A percentile compares a stretch with the other conserved stretches of the same genome.
These are phyloP conservation scores for Urocitellus parryii DNA, from an alignment of 2,113 vertebrate genomes.

Conservation along the genomic window DNA sequence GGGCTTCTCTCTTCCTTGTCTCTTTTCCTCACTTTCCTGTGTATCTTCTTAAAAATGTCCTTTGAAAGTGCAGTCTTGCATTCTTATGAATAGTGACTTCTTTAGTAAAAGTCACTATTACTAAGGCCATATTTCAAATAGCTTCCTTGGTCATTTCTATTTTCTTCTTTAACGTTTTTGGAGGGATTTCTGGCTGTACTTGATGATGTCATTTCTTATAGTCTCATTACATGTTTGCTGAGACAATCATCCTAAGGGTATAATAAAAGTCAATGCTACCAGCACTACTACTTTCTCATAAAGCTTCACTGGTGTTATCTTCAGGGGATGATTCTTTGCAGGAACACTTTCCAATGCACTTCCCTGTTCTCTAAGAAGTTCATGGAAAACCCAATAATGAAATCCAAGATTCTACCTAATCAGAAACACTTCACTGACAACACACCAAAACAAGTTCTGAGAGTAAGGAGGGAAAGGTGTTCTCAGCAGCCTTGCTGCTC, in stretches of 20 bases:
- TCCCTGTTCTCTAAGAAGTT: neutral
- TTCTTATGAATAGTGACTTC: neutral
- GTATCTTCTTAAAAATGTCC: neutral
- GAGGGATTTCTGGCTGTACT: neutral
- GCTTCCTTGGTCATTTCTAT: neutral
- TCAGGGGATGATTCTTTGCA: neutral
- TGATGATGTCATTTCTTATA: neutral
- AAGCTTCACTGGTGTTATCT: neutral
- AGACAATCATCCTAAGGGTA: neutral
- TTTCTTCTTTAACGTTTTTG: neutral
- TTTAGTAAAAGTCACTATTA: neutral
- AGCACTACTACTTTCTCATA: neutral
- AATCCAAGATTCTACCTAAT: neutral
- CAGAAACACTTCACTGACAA: neutral
- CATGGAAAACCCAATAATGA: constrained; percentile 5
- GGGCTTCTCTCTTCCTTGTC: neutral
- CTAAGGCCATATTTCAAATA: neutral
- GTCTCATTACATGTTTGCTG: neutral
- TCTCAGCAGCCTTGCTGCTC: fast-evolving
- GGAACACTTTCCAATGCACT: neutral
- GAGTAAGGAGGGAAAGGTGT: neutral
- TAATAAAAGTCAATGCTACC: neutral
- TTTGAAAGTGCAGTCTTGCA: neutral
- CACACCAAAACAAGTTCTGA: neutral
- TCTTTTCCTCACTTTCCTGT: neutral